A percentile compares a stretch with the other conserved stretches of the same genome.
phyloP scores from a whole-genome alignment of 2,888 invertebrate species.

The Heteropelma amictum region DNA sequence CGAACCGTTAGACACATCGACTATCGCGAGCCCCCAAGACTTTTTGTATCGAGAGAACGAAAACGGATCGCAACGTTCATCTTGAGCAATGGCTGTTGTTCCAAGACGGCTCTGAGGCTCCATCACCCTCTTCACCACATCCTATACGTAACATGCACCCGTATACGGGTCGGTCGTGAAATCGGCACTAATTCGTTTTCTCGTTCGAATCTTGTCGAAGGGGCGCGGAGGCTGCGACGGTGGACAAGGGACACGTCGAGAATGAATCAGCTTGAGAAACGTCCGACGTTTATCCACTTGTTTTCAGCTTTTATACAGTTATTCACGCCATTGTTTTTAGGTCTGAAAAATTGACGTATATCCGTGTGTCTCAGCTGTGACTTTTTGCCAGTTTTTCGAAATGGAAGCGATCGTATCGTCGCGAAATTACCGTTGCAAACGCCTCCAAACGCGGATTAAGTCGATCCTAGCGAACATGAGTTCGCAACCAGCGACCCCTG shows the following conservation, averaged over 20 bases:
- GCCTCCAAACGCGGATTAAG: too few species aligned
- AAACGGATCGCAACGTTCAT: slow-evolving; percentile 55
- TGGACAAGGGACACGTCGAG: slow-evolving; percentile 14
- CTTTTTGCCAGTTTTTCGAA: too few species aligned
- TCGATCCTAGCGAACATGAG: too few species aligned
- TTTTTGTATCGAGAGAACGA: slow-evolving; percentile 54
- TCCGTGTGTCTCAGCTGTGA: too few species aligned
- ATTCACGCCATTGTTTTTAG: background rate
- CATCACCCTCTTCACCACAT: background rate
- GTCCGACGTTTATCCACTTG: slow-evolving; percentile 44
- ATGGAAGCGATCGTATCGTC: too few species aligned
- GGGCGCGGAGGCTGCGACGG: slow-evolving; percentile 27
- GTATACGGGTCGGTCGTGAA: slow-evolving; percentile 56
- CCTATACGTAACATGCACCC: slow-evolving; percentile 49
- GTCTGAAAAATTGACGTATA: slow-evolving; percentile 12
- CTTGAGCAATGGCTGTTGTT: slow-evolving; percentile 70
- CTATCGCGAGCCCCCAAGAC: slow-evolving; percentile 58
- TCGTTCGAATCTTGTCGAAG: slow-evolving; percentile 49
- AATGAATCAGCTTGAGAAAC: slow-evolving; percentile 46
- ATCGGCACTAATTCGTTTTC: slow-evolving; percentile 67
- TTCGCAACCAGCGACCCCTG: too few species aligned
- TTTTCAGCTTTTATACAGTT: slow-evolving; percentile 20
- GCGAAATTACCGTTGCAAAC: too few species aligned
- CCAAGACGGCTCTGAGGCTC: slow-evolving; percentile 60
- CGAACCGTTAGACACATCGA: slow-evolving; percentile 57